phyloP scores from a whole-genome alignment of 2,797 vertebrate species.

The Danio choprae region DNA sequence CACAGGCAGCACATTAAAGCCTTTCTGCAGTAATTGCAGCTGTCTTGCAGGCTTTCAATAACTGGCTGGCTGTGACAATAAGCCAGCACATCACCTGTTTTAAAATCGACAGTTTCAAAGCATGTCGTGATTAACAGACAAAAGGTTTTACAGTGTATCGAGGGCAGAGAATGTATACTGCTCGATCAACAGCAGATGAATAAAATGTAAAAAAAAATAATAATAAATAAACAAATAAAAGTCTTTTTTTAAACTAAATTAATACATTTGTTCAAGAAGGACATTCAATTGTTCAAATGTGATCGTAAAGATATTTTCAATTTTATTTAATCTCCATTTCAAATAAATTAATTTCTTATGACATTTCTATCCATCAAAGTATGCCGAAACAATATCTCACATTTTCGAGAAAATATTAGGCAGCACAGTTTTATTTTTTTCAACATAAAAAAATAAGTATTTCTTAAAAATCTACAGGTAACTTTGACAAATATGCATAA shows the following conservation, averaged over 20 bases:
- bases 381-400: no score
- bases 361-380: no score
- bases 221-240: not conserved
- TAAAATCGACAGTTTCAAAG: conserved; percentile 3
- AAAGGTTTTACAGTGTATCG: not conserved
- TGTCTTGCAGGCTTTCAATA: conserved; percentile 17
- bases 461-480: no score
- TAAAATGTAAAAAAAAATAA: not conserved
- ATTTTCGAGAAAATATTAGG: not conserved
- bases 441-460: no score
- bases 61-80: conserved; percentile 4
- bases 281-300: not conserved
- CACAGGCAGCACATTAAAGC: conserved; percentile 23
- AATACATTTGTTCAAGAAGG: not conserved
- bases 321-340: no score
- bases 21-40: conserved; percentile 26
- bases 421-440: no score
- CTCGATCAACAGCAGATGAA: not conserved
- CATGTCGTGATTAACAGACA: not conserved
- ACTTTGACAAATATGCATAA: no score
- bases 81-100: conserved; percentile 27
- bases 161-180: not conserved
- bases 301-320: no score
- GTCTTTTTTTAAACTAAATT: not conserved
- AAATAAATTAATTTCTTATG: no score